These are phyloP conservation scores for Mionectes olivaceus DNA, from an alignment of 2,797 vertebrate genomes.

Conservation along the genomic window DNA sequence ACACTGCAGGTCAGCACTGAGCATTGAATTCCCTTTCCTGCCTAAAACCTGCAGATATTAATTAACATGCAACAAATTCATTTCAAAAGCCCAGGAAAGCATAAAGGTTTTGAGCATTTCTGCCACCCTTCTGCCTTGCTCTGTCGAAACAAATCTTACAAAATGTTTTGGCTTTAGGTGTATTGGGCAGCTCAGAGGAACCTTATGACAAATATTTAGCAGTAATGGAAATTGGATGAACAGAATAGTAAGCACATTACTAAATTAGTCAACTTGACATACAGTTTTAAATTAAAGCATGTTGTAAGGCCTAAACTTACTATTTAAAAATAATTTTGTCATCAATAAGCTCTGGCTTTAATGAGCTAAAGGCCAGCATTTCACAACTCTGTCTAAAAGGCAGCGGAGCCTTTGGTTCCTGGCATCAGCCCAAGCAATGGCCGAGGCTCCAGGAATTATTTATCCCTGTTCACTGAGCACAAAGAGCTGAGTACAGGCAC, in stretches of 20 bases:
- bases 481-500: rapidly evolving
- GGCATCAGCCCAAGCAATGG: not conserved
- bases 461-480: not conserved
- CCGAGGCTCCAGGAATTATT: not conserved
- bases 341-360: not conserved
- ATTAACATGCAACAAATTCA: not conserved
- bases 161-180: not conserved
- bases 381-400: not conserved
- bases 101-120: not conserved
- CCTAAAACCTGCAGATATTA: not conserved
- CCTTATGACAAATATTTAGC: not conserved
- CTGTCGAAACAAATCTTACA: not conserved
- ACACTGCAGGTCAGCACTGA: not conserved
- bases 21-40: not conserved
- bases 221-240: not conserved
- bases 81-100: not conserved
- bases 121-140: not conserved
- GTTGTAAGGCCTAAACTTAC: not conserved
- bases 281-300: not conserved
- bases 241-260: not conserved
- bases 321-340: not conserved
- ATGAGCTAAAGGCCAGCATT: not conserved
- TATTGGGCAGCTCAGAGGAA: not conserved
- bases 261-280: not conserved
- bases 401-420: not conserved